Percentiles rank a stretch among this genome's conserved stretches.
Evolutionary conservation across 2,797 vertebrate genomes (phyloP).

Genomic region (Myotis vivesi): DNA sequence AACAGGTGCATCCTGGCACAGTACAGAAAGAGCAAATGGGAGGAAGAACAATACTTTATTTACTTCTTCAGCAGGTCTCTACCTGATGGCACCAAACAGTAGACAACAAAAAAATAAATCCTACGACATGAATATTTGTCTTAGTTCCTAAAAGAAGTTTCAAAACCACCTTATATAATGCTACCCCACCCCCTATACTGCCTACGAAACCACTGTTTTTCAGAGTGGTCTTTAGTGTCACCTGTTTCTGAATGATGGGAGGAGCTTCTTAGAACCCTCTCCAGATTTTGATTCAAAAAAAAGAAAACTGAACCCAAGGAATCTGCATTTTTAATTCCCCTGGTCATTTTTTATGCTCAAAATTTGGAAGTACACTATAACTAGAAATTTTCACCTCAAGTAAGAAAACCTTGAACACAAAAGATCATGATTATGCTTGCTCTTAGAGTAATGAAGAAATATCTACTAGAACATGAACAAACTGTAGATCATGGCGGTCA

Average conservation of each 20-base stretch:
- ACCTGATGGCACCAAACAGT: neutral
- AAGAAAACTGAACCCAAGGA: neutral
- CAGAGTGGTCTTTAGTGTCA: neutral
- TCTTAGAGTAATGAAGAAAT: neutral
- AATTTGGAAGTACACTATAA: neutral
- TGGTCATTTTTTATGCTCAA: neutral
- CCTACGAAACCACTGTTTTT: neutral
- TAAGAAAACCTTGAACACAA: neutral
- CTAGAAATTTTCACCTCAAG: slow-evolving; percentile 27
- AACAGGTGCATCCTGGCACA: neutral
- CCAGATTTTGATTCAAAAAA: neutral
- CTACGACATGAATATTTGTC: neutral
- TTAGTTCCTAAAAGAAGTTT: neutral
- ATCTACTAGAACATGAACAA: neutral
- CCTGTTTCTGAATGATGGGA: neutral
- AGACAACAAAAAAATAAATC: neutral
- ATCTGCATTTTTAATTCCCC: neutral
- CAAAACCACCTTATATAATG: neutral
- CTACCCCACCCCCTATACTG: neutral
- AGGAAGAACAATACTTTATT: neutral
- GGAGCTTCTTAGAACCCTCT: neutral
- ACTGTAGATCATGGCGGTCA: neutral
- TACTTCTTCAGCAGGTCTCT: neutral
- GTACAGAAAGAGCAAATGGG: neutral
- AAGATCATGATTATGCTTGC: neutral